These are phyloP conservation scores for Lithophane semibrunnea DNA, from an alignment of 2,888 invertebrate genomes.

Conservation along the genomic window DNA sequence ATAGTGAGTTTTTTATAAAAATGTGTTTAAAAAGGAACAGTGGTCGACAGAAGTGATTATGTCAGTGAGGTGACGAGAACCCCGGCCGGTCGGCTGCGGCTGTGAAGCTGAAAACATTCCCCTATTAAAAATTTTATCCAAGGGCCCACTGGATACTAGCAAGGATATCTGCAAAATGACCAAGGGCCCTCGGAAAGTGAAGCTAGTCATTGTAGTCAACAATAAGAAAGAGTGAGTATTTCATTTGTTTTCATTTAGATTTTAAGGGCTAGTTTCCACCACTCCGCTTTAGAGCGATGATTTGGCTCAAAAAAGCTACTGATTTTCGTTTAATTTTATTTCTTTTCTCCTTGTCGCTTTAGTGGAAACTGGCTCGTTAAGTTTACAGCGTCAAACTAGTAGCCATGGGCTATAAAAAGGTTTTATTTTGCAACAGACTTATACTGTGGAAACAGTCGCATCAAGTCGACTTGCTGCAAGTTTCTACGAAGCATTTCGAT, in stretches of 20 bases:
- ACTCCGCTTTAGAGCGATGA: no score
- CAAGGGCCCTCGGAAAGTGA: conserved; percentile 91
- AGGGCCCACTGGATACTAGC: conserved; percentile 87
- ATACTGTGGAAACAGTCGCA: no score
- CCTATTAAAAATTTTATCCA: conserved; percentile 87
- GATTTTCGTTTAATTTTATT: no score
- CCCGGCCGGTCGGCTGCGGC: conserved; percentile 81
- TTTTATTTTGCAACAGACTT: no score
- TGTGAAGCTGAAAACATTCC: conserved; percentile 85
- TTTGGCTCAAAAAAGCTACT: no score
- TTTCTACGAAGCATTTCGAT: neutral
- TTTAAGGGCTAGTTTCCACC: no score
- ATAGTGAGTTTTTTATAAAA: conserved; percentile 72
- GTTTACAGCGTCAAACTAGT: no score
- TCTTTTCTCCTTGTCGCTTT: no score
- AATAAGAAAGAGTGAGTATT: conserved; percentile 90
- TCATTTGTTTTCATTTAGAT: conserved; percentile 11
- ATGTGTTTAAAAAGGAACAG: conserved; percentile 77
- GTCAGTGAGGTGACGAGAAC: conserved; percentile 84
- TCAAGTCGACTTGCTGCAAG: neutral
- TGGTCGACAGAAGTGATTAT: conserved; percentile 79
- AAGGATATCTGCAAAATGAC: conserved; percentile 90
- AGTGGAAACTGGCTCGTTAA: no score
- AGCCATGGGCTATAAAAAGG: no score
- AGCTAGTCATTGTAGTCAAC: conserved; percentile 91